Percentiles rank a stretch among this genome's conserved stretches.
phyloP scores from a whole-genome alignment of 1,140 invertebrate genomes.

The Acromyrmex heyeri region DNA sequence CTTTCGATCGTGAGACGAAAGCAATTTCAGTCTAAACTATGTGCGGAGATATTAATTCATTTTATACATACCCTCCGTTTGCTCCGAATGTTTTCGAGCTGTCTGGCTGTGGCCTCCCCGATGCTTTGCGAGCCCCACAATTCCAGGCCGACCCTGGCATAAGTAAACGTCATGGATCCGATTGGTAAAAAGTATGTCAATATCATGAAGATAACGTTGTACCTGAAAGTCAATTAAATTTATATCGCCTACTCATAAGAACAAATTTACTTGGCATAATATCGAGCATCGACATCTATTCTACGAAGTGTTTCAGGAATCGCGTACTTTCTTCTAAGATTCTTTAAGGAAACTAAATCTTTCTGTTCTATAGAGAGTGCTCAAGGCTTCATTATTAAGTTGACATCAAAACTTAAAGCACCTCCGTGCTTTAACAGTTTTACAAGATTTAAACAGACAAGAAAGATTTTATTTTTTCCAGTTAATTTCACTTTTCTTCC shows the following conservation, averaged over 20 bases:
- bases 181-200: conserved; percentile 98
- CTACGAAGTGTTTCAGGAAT: not conserved
- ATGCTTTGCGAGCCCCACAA: conserved; percentile 98
- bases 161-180: conserved; percentile 96
- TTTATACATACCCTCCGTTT: conserved; percentile 95
- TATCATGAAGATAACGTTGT: conserved; percentile 95
- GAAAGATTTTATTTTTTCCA: conserved; percentile 5
- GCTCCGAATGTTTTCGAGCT: conserved; percentile 96
- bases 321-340: not conserved
- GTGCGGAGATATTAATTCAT: conserved; percentile 31
- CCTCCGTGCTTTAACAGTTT: conserved; percentile 3
- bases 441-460: not conserved
- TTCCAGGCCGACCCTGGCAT: conserved; percentile 95
- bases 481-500: conserved; percentile 29
- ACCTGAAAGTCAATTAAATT: conserved; percentile 88
- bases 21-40: conserved; percentile 26
- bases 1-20: conserved; percentile 13
- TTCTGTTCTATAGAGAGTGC: not conserved
- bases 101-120: conserved; percentile 96
- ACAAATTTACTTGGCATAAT: not conserved
- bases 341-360: conserved; percentile 1
- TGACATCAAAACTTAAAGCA: conserved; percentile 29
- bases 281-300: not conserved
- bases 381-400: conserved; percentile 19
- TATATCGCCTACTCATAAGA: not conserved